Base-by-base conservation (phyloP, 2,113 vertebrate genomes). In the Leuciscus idus region DNA sequence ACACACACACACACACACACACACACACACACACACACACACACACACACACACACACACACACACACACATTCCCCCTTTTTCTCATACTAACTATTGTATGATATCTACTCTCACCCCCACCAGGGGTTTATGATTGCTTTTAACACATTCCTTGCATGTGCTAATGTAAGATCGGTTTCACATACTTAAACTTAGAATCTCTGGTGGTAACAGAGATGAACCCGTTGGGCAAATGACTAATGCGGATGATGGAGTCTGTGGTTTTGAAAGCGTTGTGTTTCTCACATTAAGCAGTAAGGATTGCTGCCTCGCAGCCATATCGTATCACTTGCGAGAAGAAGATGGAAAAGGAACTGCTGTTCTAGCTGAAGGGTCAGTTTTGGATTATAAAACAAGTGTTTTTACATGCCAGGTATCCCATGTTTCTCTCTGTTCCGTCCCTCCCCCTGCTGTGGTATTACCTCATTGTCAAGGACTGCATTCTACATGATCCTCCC, bases 271-370 rank as follows among this genome's bases (percentile, higher is more conserved):
- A 90, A 89, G 92, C 85, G 88, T 92, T 90, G 86, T 21, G 91
- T 94, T 93, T 92, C 93, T 87, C 85, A 81, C 90, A 91, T 89
- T 92, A 90, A 87, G 89, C 90, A 39, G 85, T 78, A 48, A 30
- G 89, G 91, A 92, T 93, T 91, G 90, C 86, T 88, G 92, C 92
- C 93, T 93, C 88, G 87, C 43, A 89, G 88, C 79, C 86, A 91
- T 92, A 92, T 93, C 82, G 19, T 68, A 88, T 94, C 93, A 90
- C 93, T 89, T 86, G n/a, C 46, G 59, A 77, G 86, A 12, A 90
- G 85, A 72, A 36, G 73, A 64, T 48, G 79, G 17, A 70, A 26
- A 61, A 28, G 17, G 73, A 46, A 72, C 28, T 2, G 48, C 43
- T 52, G 61, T 15, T 55, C 43, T 75, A 82, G 62, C 46, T 70